Base-by-base conservation (phyloP, 2,113 vertebrate genomes). In the Eulemur macaco region DNA sequence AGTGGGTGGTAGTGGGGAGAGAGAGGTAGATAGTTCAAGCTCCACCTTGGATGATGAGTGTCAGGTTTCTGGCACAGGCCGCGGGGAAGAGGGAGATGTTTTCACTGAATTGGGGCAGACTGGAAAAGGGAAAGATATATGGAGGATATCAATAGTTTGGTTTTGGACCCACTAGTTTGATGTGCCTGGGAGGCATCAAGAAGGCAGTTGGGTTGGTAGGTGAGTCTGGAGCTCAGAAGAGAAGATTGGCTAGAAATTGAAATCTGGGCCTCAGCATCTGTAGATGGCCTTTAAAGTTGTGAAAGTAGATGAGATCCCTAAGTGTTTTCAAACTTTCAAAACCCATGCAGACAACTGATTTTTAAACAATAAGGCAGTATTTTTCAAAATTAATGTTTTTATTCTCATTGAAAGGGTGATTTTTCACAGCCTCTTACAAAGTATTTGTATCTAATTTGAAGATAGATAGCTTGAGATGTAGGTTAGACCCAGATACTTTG, bases 301-400 rank as follows among this genome's bases (percentile, higher is more conserved):
- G 21, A 27, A 34, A 77, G n/a, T 60, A 52, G 60, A 18, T 42
- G 25, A 76, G 58, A 66, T n/a, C 34, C 60, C 29, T 20, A 27
- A 42, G 21, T 77, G 18, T 92, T 94, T 94, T 64, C 37, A 94
- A 50, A 89, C 68, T 69, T 89, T 66, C 29, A 60, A 34, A 37
- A 69, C 8, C 18, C 45, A 27, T 73, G 29, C 37, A 94, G n/a
- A 89, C 74, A 58, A 86, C 11, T 9, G 52, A 8, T 78, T 64
- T 91, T 91, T 76, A 64, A 95, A 80, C 14, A 86, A 71, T 77
- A 77, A 88, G 73, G 5, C 23, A 77, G 15, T 88, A 69, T 91
- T 93, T 95, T 39, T 29, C 17, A 39, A 92, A 91, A 58, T 76
- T 68, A 86, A n/a, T 85, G 12, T 81, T 80, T 95, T 93, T 80